Base-by-base conservation (phyloP, 2,888 invertebrate species). In the Ctenicera cuprea region DNA sequence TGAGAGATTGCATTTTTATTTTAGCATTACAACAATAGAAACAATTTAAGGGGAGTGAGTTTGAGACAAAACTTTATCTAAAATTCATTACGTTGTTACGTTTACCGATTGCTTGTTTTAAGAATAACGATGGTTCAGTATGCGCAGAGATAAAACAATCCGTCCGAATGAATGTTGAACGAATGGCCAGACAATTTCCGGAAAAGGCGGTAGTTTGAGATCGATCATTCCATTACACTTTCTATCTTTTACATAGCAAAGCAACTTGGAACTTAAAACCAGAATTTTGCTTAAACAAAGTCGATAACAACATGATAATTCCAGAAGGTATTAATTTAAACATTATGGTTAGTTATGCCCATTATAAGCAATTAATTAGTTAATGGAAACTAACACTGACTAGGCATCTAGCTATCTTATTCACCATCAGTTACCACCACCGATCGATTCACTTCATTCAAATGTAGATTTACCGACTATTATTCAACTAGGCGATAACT, bases 401-500 rank as follows among this genome's bases (percentile, higher is more conserved):
- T n/a, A n/a, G n/a, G n/a, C n/a, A n/a, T n/a, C n/a, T n/a, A n/a
- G n/a, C n/a, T n/a, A n/a, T n/a, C n/a, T n/a, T n/a, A n/a, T n/a
- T n/a, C n/a, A n/a, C n/a, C n/a, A n/a, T n/a, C n/a, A n/a, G n/a
- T n/a, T n/a, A n/a, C n/a, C n/a, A n/a, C n/a, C n/a, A 48, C 18
- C 7, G 18, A 48, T 48, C 7, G 48, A 48, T 20, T 11, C 18
- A 54, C n/a, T 54, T 54, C 16, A 54, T 54, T 54, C n/a, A 30
- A 54, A 54, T 33, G 33, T 26, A 33, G 26, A 54, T 14, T 45
- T 33, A 30, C 26, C 3, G n/a, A 33, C 54, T 7, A 54, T 14
- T 30, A 14, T 14, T 54, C 54, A 54, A 14, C 33, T 22, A 54
- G 9, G 12, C n/a, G 48, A 52, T 52, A 52, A 18, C 22, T 54